Conservation (phyloP, 2,113 vertebrate genomes). For the Ictidomys tridecemlineatus region DNA sequence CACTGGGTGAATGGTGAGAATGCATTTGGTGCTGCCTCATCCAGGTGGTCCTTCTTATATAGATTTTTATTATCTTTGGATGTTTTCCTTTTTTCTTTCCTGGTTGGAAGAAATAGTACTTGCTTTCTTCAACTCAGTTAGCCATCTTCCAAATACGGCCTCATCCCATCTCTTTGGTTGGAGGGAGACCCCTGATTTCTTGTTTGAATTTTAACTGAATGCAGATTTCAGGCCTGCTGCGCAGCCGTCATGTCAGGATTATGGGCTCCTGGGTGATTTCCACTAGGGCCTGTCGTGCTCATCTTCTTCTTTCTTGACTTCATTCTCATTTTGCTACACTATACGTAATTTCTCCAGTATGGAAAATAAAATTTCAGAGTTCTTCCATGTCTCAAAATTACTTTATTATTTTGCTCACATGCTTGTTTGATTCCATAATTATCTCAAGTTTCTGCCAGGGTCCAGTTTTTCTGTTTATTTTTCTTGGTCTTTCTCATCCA, state of each 20-base stretch:
- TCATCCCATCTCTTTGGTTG: background rate
- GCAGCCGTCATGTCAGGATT: background rate
- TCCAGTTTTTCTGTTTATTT: slow-evolving; percentile 45
- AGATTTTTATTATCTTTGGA: background rate
- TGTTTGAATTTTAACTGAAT: background rate
- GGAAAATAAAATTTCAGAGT: slow-evolving; percentile 6
- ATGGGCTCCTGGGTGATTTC: background rate
- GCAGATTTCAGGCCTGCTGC: background rate
- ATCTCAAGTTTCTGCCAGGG: slow-evolving; percentile 26
- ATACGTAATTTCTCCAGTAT: background rate
- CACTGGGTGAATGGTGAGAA: background rate
- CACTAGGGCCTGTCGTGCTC: background rate
- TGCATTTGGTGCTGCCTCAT: too few relatives aligned
- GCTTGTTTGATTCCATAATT: background rate
- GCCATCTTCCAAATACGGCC: background rate
- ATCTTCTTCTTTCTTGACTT: background rate
- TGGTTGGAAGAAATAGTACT: background rate
- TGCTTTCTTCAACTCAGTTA: background rate
- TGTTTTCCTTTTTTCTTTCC: background rate
- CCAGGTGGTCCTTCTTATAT: background rate
- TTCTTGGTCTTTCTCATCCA: slow-evolving; percentile 42
- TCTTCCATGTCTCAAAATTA: background rate
- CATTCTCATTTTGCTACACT: background rate
- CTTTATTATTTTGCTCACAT: background rate
- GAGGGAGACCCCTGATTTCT: background rate